A percentile compares a stretch with the other conserved stretches of the same genome.
phyloP scores from a whole-genome alignment of 2,797 vertebrate species.

The Eptatretus atami region DNA sequence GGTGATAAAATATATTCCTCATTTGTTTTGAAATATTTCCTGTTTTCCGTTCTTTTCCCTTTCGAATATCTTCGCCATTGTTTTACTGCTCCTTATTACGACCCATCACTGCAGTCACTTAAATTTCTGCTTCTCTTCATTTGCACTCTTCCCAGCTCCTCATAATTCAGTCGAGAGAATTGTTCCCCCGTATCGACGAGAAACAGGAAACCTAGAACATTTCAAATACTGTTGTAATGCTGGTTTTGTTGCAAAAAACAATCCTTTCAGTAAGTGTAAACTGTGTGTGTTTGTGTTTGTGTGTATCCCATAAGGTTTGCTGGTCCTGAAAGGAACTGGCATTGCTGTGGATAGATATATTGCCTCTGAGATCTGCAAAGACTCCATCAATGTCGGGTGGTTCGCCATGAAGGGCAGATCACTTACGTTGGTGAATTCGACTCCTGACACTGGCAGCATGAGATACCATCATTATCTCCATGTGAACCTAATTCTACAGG shows the following conservation, averaged over 20 bases:
- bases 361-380: conserved; percentile 1
- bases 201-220: too few relatives aligned
- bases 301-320: not conserved
- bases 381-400: conserved; percentile 4
- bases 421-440: conserved; percentile 3
- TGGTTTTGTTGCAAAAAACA: too few relatives aligned
- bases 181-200: too few relatives aligned
- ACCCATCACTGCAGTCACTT: too few relatives aligned
- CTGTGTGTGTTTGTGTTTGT: not conserved
- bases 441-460: not conserved
- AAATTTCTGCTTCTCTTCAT: too few relatives aligned
- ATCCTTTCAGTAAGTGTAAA: too few relatives aligned
- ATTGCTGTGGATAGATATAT: conserved; percentile 2
- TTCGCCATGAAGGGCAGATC: conserved; percentile 2
- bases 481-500: too few relatives aligned
- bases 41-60: too few relatives aligned
- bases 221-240: too few relatives aligned
- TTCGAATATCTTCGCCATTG: too few relatives aligned
- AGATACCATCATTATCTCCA: too few relatives aligned
- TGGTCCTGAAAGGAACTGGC: conserved; percentile 4
- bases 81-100: too few relatives aligned
- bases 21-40: not conserved
- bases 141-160: not conserved
- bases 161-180: not conserved
- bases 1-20: conserved; percentile 16